These are phyloP conservation scores for Hormaphis cornu DNA, from an alignment of 1,140 invertebrate species.

Conservation along the genomic window DNA sequence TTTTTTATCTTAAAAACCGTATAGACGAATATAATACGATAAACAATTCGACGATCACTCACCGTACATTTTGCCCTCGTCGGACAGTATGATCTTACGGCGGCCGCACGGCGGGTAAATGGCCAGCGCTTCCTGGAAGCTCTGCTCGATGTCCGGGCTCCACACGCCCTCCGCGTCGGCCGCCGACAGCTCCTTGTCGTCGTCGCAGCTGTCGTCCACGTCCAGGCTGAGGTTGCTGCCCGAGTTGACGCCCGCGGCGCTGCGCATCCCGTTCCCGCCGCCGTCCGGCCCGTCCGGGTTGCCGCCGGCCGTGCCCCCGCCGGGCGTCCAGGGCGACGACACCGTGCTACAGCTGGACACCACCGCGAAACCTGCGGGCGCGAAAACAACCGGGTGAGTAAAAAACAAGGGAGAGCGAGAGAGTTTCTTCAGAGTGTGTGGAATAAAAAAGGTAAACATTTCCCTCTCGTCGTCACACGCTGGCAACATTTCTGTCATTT, in stretches of 20 bases:
- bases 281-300: conserved; percentile 56
- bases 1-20: no score
- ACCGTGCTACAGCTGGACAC: conserved; percentile 63
- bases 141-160: conserved; percentile 99
- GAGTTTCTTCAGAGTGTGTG: no score
- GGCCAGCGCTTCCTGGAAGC: conserved; percentile 98
- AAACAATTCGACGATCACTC: conserved; percentile 54
- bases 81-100: conserved; percentile 97
- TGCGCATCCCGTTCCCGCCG: conserved; percentile 42
- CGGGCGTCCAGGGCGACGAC: conserved; percentile 69
- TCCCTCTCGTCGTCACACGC: no score
- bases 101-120: conserved; percentile 99
- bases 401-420: background rate
- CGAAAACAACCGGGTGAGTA: conserved; percentile 33
- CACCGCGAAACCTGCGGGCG: conserved; percentile 56
- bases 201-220: conserved; percentile 72
- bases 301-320: conserved; percentile 47
- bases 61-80: conserved; percentile 99
- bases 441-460: no score
- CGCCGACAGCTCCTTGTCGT: conserved; percentile 78
- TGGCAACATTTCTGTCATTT: no score
- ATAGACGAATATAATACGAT: background rate
- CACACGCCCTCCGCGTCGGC: conserved; percentile 98
- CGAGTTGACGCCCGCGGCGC: conserved; percentile 42
- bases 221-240: conserved; percentile 60